Evolutionary conservation across 1,140 invertebrate genomes (phyloP).

Genomic region (Drosophila trapezifrons): DNA sequence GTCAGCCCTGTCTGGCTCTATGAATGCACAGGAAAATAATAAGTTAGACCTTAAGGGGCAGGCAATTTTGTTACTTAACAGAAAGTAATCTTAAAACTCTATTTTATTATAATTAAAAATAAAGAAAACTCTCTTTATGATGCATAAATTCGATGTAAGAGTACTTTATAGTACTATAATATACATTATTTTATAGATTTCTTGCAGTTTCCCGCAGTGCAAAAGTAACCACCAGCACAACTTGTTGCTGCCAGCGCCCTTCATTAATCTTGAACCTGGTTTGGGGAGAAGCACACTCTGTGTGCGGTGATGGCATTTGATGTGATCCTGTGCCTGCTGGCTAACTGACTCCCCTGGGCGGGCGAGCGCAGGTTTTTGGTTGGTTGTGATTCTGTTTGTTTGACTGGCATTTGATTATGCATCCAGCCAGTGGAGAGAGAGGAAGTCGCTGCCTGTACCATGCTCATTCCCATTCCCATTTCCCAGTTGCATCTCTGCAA

Average conservation of each 20-base stretch:
- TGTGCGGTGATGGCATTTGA: slow-evolving; percentile 45
- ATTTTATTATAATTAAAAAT: not conserved
- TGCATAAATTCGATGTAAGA: not conserved
- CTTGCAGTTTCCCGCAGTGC: slow-evolving; percentile 13
- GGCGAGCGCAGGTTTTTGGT: slow-evolving; percentile 30
- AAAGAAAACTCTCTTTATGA: no score
- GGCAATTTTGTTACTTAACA: no score
- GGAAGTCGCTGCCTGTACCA: slow-evolving; percentile 16
- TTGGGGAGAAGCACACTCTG: slow-evolving; percentile 6
- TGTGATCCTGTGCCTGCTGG: slow-evolving; percentile 32
- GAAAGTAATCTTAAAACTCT: not conserved
- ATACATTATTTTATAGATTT: not conserved
- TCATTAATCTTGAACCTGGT: slow-evolving; percentile 48
- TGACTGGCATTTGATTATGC: slow-evolving; percentile 59
- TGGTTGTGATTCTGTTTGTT: slow-evolving; percentile 42
- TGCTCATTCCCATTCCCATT: slow-evolving; percentile 13
- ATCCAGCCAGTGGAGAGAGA: slow-evolving; percentile 16
- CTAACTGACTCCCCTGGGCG: slow-evolving; percentile 45
- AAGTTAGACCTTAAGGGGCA: not conserved
- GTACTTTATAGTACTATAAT: no score
- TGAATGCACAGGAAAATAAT: slow-evolving; percentile 16
- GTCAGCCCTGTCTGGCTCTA: slow-evolving; percentile 20
- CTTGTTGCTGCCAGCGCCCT: slow-evolving; percentile 44
- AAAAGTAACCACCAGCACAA: slow-evolving; percentile 19
- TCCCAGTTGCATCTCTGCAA: slow-evolving; percentile 36